Evolutionary conservation across 2,797 vertebrate species (phyloP).

Genomic region (Mormyrops attenuatus): DNA sequence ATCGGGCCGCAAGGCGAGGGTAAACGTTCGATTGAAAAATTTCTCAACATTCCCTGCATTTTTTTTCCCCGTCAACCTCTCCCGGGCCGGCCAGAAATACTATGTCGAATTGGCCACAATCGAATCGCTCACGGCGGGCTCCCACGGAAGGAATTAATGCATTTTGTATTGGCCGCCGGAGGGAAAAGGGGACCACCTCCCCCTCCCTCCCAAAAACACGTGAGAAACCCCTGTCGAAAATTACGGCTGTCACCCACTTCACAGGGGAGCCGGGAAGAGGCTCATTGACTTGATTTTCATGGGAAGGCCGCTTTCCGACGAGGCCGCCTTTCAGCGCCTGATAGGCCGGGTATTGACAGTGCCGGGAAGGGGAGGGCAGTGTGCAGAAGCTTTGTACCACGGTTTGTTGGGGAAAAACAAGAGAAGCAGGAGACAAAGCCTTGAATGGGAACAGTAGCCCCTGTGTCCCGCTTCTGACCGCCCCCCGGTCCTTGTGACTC

Average conservation of each 20-base stretch:
- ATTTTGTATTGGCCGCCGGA: constrained; percentile 76
- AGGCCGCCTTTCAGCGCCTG: constrained; percentile 67
- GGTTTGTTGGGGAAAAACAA: constrained; percentile 81
- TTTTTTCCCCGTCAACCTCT: constrained; percentile 45
- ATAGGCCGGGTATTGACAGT: constrained; percentile 75
- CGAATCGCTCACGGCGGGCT: constrained; percentile 78
- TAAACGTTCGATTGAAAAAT: constrained; percentile 75
- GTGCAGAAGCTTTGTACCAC: constrained; percentile 61
- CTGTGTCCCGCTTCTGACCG: constrained; percentile 73
- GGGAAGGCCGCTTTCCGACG: constrained; percentile 77
- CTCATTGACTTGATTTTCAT: constrained; percentile 96
- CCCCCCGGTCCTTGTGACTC: constrained; percentile 60
- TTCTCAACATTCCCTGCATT: constrained; percentile 71
- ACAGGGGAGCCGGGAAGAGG: constrained; percentile 69
- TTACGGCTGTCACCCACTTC: constrained; percentile 71
- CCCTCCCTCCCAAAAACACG: constrained; percentile 56
- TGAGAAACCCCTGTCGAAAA: constrained; percentile 74
- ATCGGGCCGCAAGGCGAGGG: constrained; percentile 79
- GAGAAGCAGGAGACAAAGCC: constrained; percentile 76
- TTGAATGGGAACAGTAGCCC: constrained; percentile 80
- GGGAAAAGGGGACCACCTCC: constrained; percentile 59
- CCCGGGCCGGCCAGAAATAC: constrained; percentile 51
- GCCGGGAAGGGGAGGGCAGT: constrained; percentile 57
- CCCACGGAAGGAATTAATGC: constrained; percentile 78
- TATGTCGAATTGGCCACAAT: constrained; percentile 86